These are phyloP conservation scores for Physella acuta DNA, from an alignment of 1,140 invertebrate genomes.

Conservation along the genomic window DNA sequence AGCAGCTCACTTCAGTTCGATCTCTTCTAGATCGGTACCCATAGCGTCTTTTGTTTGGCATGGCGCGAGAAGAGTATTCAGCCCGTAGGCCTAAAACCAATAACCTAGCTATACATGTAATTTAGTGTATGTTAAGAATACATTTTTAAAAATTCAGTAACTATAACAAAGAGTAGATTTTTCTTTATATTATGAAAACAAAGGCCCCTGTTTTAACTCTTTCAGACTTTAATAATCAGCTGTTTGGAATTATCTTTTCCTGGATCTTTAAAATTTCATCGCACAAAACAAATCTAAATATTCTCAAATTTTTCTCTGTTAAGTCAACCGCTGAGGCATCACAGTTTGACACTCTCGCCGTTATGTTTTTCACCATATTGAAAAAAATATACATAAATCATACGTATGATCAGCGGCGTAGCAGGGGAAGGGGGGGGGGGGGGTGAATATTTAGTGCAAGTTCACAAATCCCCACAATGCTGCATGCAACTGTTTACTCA, in stretches of 20 bases:
- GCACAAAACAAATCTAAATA: no score
- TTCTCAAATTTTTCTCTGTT: no score
- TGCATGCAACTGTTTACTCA: no score
- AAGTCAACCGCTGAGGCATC: no score
- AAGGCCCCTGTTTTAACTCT: background rate
- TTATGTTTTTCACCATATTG: no score
- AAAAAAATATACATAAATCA: no score
- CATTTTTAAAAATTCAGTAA: conserved; percentile 4
- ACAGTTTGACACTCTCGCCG: no score
- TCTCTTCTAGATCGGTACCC: conserved; percentile 31
- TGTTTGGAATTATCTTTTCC: background rate
- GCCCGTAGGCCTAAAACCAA: conserved; percentile 8
- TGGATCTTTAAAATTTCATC: background rate
- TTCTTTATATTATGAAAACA: conserved; percentile 5
- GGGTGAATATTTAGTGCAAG: no score
- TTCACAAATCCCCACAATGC: no score
- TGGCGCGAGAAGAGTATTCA: background rate
- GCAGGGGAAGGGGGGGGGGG: no score
- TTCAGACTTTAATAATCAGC: background rate
- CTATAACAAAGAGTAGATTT: background rate
- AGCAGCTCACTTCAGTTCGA: conserved; percentile 85
- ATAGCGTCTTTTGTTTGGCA: conserved; percentile 18
- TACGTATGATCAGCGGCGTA: no score
- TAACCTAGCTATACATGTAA: no score
- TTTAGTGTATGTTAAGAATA: background rate